Percentiles rank a stretch among this genome's conserved stretches.
phyloP scores from a whole-genome alignment of 2,888 invertebrate genomes.

The Lasiommata megera region DNA sequence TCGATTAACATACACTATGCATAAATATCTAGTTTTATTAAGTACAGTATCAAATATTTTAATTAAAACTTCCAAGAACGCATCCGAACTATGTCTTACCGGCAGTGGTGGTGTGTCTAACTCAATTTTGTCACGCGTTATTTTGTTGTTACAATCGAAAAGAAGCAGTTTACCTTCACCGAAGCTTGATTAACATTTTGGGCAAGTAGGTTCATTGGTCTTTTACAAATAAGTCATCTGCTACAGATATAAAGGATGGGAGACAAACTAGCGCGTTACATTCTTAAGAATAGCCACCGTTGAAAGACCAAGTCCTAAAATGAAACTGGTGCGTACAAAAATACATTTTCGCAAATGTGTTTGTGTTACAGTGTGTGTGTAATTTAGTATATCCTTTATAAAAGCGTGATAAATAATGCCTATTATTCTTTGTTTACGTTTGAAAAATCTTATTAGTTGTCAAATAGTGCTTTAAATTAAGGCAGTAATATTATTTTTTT shows the following conservation, averaged over 20 bases:
- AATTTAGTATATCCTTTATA: too few relatives aligned
- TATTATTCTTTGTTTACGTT: too few relatives aligned
- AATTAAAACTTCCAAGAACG: background rate
- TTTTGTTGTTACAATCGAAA: slow-evolving; percentile 16
- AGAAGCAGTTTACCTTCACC: slow-evolving; percentile 53
- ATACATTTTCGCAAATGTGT: slow-evolving; percentile 10
- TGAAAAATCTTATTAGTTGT: too few relatives aligned
- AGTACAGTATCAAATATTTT: background rate
- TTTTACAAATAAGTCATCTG: slow-evolving; percentile 33
- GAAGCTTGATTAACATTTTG: slow-evolving; percentile 31
- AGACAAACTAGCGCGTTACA: slow-evolving; percentile 26
- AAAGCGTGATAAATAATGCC: too few relatives aligned
- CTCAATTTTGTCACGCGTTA: slow-evolving; percentile 4
- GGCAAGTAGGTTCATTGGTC: slow-evolving; percentile 30
- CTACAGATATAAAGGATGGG: slow-evolving; percentile 38
- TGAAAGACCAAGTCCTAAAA: slow-evolving; percentile 32
- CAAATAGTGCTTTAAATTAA: too few relatives aligned
- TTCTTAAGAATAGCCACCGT: slow-evolving; percentile 30
- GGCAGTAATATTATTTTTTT: too few relatives aligned
- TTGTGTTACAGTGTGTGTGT: background rate
- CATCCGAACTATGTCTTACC: background rate
- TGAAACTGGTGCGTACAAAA: slow-evolving; percentile 42
- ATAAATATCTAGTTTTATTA: background rate
- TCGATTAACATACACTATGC: background rate
- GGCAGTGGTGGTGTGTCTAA: slow-evolving; percentile 1